Evolutionary conservation across 2,113 vertebrate genomes (phyloP).

Genomic region (Rhynchomys soricoides): DNA sequence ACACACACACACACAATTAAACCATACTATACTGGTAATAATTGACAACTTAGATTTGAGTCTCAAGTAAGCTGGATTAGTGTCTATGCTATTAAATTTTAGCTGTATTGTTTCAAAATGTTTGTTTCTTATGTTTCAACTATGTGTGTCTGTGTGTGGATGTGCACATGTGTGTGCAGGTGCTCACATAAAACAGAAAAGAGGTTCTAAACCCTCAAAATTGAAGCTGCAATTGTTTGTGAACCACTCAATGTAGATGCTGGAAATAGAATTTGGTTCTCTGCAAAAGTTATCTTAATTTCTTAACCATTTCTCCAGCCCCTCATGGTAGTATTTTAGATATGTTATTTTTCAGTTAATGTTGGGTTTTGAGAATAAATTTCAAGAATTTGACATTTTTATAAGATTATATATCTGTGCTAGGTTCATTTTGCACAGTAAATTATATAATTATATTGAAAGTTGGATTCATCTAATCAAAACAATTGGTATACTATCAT

Average conservation of each 20-base stretch:
- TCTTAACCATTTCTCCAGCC: background rate
- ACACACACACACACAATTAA: background rate
- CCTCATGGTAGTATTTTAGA: background rate
- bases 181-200: background rate
- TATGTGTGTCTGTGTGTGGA: background rate
- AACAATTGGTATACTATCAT: background rate
- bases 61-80: background rate
- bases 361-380: background rate
- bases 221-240: background rate
- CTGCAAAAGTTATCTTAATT: background rate
- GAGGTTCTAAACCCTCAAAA: background rate
- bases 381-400: background rate
- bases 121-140: background rate
- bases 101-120: background rate
- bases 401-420: background rate
- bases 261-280: background rate
- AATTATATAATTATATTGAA: background rate
- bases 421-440: background rate
- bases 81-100: background rate
- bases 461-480: background rate
- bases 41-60: background rate
- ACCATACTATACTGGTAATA: background rate
- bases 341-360: background rate
- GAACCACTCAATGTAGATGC: background rate
- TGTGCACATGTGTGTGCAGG: no score